A percentile compares a stretch with the other conserved stretches of the same genome.
Evolutionary conservation across 1,140 invertebrate species (phyloP).

Genomic region (Caenorhabditis remanei): DNA sequence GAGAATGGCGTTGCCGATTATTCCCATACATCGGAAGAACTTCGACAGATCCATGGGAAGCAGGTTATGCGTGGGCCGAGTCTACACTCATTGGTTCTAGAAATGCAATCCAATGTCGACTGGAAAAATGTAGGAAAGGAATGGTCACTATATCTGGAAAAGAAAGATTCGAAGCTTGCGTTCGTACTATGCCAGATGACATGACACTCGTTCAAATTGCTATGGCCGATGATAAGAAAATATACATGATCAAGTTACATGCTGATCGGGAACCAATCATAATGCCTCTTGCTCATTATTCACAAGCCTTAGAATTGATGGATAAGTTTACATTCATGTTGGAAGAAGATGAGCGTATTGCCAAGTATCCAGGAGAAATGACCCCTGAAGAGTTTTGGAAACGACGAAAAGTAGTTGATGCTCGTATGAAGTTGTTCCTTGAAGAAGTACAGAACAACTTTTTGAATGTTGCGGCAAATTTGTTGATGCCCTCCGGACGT

Average conservation of each 20-base stretch:
- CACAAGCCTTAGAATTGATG: slow-evolving; percentile 19
- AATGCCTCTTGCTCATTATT: slow-evolving; percentile 10
- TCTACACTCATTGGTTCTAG: slow-evolving; percentile 15
- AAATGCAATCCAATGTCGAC: slow-evolving; percentile 18
- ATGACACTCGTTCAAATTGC: slow-evolving; percentile 41
- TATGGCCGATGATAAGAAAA: slow-evolving; percentile 8
- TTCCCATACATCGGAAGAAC: slow-evolving; percentile 8
- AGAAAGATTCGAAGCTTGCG: slow-evolving; percentile 6
- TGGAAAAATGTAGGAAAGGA: slow-evolving; percentile 27
- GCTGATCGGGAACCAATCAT: slow-evolving; percentile 22
- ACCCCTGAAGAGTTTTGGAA: slow-evolving; percentile 36
- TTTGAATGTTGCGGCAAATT: neutral
- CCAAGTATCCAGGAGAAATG: slow-evolving; percentile 38
- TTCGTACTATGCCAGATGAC: slow-evolving; percentile 12
- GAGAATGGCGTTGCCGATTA: slow-evolving; percentile 19
- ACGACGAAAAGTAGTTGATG: slow-evolving; percentile 11
- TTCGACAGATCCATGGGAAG: slow-evolving; percentile 17
- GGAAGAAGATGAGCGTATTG: slow-evolving; percentile 33
- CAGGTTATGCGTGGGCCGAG: slow-evolving; percentile 29
- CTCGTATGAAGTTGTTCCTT: neutral
- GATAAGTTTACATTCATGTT: slow-evolving; percentile 18
- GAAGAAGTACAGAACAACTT: slow-evolving; percentile 1
- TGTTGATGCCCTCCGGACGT: slow-evolving; percentile 13
- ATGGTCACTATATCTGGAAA: slow-evolving; percentile 18
- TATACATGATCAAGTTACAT: slow-evolving; percentile 15